Base-by-base conservation (phyloP, 2,797 vertebrate genomes). In the Lycodopsis pacificus region DNA sequence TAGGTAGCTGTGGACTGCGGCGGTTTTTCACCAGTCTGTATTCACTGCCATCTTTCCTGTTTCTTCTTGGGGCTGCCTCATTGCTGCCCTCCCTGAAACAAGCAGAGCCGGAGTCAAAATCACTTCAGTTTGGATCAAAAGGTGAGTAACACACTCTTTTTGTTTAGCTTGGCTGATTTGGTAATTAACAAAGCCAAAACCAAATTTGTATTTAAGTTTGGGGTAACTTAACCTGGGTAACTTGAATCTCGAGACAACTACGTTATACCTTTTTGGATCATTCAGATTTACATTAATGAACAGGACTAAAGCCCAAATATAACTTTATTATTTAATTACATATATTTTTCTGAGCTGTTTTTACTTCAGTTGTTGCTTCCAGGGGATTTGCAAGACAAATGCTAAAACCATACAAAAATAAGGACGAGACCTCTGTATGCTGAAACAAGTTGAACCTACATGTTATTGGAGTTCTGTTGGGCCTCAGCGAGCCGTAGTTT, bases 401-500 rank as follows among this genome's bases (percentile, higher is more conserved):
- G 20, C 22, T 11, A n/a, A 34, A 10, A 22, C 8, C 61, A 49
- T 9, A n/a, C 36, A 14, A 22, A 48, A 10, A 56, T 30, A 15
- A 54, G 14, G 32, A 65, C 4, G 5, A 63, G 56, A 2, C 22
- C 22, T 54, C 5, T 67, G 22, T 25, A 13, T 44, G 25, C 44
- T 66, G 10, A 70, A 65, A 48, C 59, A 8, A 3, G 14, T 53
- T 53, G 77, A 94, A 97, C 97, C 92, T 97, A 99, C 98, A 89
- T 94, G 93, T 95, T 96, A 4, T 81, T 94, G 92, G 94, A 91
- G 92, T 92, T 97, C 76, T 94, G 93, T 88, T 98, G 97, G 64
- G 97, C 96, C 90, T 99, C 98, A 0, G 96, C 96, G 73, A 99
- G 95, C 7, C 98, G 95, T 49, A 99, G 94, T 84, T 97, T 95